A percentile compares a stretch with the other conserved stretches of the same genome.
Evolutionary conservation across 2,113 vertebrate species (phyloP).

Genomic region (Oreotrochilus melanogaster): DNA sequence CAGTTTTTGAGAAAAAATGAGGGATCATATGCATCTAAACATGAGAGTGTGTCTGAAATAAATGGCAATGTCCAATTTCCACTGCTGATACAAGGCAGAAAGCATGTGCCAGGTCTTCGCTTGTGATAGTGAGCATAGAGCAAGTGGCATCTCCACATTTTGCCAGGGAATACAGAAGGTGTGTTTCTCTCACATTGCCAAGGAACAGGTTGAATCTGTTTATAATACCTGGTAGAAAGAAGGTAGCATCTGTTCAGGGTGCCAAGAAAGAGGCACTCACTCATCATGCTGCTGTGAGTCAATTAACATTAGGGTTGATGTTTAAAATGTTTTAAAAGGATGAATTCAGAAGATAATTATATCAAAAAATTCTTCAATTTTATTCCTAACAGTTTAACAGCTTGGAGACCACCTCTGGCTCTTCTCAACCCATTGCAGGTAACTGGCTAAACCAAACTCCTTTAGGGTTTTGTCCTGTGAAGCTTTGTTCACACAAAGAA

Average conservation of each 20-base stretch:
- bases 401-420: neutral
- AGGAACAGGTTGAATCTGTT: conserved; percentile 12
- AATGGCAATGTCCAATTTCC: neutral
- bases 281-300: neutral
- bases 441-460: neutral
- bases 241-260: neutral
- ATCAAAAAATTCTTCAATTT: neutral
- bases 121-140: neutral
- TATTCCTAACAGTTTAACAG: neutral
- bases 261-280: conserved; percentile 17
- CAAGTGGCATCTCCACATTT: neutral
- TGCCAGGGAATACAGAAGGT: conserved; percentile 15
- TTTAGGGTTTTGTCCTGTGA: neutral
- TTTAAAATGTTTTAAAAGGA: neutral
- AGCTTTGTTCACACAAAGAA: neutral
- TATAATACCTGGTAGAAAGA: neutral
- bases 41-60: neutral
- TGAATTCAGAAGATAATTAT: neutral
- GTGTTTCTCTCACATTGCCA: conserved; percentile 6
- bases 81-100: neutral
- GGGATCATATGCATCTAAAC: neutral
- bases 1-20: neutral
- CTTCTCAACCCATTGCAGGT: neutral
- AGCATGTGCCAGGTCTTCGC: neutral
- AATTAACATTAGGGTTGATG: neutral